Evolutionary conservation across 2,797 vertebrate genomes (phyloP), one percentile per base, ranked within the genome.

Genomic region (Poecile montanus): DNA sequence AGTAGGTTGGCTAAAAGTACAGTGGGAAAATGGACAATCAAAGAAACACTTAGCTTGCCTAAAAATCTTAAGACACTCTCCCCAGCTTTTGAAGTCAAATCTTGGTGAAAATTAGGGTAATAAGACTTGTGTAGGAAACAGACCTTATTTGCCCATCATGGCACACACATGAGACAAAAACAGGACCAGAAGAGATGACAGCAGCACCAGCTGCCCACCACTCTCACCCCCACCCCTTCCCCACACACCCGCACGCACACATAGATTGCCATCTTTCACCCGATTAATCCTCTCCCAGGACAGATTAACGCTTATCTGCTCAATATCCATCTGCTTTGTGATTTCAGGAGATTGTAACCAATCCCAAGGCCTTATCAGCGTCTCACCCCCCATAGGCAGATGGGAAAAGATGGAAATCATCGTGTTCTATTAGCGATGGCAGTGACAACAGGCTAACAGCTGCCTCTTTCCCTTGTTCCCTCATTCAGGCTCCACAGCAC

Each of bases 271-370:
- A 96, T 97, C 96, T 96, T 97, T 97, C 96, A 97, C 97, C 96
- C 92, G 95, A 97, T 96, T 97, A 98, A 98, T 97, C 96, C 96
- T 95, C 96, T 94, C 96, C 92, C 97, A 97, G 97, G 96, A 95
- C 97, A 97, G 97, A 97, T 97, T 97, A 97, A 92, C 27, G 91
- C 96, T 97, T 97, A 98, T 97, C 96, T 97, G 96, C 97, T 97
- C 97, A 95, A 94, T 97, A 96, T 97, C 97, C 97, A 97, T 97
- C 97, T 97, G 97, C 96, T 96, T 97, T 93, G 94, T 94, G 95
- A 97, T 96, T 97, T 97, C 97, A 95, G 94, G 47, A 95, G 97
- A 96, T 97, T 97, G 97, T 97, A 98, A 98, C 94, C 96, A 97
- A 97, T 97, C 97, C 97, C 88, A 81, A 75, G 91, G 88, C 93